phyloP scores from a whole-genome alignment of 2,113 vertebrate species.

The Athene noctua region DNA sequence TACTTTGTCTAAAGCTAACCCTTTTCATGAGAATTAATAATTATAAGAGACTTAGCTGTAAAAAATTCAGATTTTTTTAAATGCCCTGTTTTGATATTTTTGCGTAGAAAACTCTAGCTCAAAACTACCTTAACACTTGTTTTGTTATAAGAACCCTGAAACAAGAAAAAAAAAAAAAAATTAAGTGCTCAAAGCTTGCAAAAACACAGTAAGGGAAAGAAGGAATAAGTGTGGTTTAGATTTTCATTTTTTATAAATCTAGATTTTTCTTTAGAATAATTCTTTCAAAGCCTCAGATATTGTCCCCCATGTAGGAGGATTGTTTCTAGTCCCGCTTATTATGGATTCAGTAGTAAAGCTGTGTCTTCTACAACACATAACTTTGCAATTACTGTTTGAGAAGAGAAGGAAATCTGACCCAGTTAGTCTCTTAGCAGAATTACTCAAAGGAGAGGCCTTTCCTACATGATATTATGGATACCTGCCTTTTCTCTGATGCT shows the following conservation, averaged over 20 bases:
- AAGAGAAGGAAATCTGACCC: neutral
- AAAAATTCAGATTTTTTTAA: neutral
- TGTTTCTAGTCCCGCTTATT: neutral
- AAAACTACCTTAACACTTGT: neutral
- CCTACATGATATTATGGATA: neutral
- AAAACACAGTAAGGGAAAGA: neutral
- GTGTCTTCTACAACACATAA: neutral
- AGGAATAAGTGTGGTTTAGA: neutral
- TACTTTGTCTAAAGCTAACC: neutral
- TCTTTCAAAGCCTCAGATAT: neutral
- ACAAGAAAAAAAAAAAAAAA: neutral
- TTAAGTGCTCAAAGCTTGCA: neutral
- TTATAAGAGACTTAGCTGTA: neutral
- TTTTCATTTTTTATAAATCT: neutral
- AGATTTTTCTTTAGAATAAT: neutral
- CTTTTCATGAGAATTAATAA: neutral
- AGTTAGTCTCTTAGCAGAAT: neutral
- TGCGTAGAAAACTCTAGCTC: neutral
- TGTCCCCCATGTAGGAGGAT: rapidly evolving
- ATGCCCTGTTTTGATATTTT: neutral
- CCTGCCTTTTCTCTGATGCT: neutral
- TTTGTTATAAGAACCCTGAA: neutral
- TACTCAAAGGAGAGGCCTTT: neutral
- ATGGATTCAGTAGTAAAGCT: neutral
- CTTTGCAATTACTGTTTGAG: neutral